Conservation (phyloP, 64 coral and sea anemone species). For the Stichodactyla mertensii region DNA sequence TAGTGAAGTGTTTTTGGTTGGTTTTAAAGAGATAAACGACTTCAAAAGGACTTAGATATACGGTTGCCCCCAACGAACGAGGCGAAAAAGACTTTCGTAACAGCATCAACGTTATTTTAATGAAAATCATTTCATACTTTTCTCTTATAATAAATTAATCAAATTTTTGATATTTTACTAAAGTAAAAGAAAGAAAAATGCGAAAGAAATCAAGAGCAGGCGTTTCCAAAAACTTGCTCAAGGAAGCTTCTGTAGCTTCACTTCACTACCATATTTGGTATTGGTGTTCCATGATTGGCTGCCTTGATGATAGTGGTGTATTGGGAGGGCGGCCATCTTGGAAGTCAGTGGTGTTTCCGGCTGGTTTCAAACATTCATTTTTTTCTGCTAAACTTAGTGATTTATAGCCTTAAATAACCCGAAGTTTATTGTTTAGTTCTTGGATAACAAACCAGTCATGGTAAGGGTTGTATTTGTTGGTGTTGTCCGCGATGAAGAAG, state of each 20-base stretch:
- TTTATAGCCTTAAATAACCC: background rate
- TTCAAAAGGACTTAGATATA: background rate
- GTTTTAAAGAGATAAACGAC: background rate
- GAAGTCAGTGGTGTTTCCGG: constrained; percentile 77
- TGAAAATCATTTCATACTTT: background rate
- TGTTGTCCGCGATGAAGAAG: constrained; percentile 28
- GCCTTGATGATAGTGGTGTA: constrained; percentile 37
- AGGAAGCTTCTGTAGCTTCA: background rate
- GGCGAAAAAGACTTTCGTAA: background rate
- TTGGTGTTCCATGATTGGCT: constrained; percentile 46
- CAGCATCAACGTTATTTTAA: background rate
- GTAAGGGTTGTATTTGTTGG: constrained; percentile 56
- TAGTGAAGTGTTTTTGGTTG: no score
- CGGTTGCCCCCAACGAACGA: no score
- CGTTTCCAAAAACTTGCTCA: background rate
- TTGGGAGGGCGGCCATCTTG: constrained; percentile 93
- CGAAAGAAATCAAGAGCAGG: background rate
- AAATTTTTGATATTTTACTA: background rate
- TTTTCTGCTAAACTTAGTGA: background rate
- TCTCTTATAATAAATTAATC: background rate
- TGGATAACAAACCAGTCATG: constrained; percentile 42
- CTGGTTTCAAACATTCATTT: constrained; percentile 39
- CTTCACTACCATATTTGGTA: constrained; percentile 52
- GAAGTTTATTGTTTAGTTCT: constrained; percentile 9
- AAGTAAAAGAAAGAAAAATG: background rate